A percentile compares a stretch with the other conserved stretches of the same genome.
Conservation (phyloP, 2,888 invertebrate genomes). For the Oscheius sp. region DNA sequence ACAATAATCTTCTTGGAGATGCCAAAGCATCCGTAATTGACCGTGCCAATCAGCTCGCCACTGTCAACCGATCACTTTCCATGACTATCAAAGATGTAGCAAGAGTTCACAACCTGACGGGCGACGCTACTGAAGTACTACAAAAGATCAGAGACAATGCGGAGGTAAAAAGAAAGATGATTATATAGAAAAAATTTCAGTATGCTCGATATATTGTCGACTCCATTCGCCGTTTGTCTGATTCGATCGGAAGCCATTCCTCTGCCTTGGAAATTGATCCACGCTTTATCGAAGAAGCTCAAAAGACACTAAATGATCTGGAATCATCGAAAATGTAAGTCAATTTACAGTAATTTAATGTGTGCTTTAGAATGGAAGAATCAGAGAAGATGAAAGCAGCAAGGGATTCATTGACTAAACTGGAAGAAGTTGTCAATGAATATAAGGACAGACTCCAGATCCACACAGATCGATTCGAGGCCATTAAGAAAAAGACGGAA, state of each 20-base stretch:
- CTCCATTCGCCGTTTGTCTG: slow-evolving; percentile 33
- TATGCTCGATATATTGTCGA: slow-evolving; percentile 14
- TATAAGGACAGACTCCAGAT: neutral
- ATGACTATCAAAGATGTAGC: slow-evolving; percentile 15
- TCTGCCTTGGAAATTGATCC: slow-evolving; percentile 49
- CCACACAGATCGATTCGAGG: slow-evolving; percentile 25
- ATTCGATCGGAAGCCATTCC: slow-evolving; percentile 44
- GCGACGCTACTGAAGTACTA: slow-evolving; percentile 47
- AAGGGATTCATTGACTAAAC: neutral
- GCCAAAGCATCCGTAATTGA: slow-evolving; percentile 21
- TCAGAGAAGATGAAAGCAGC: slow-evolving; percentile 1
- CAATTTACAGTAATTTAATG: neutral
- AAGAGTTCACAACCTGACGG: slow-evolving; percentile 49
- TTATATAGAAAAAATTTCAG: neutral
- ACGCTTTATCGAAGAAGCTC: slow-evolving; percentile 38
- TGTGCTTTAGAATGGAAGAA: neutral
- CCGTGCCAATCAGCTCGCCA: slow-evolving; percentile 17
- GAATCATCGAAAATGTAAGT: slow-evolving; percentile 39
- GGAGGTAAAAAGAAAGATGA: neutral
- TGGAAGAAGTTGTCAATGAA: slow-evolving; percentile 9
- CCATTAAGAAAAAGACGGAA: slow-evolving; percentile 35
- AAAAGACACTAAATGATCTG: slow-evolving; percentile 39
- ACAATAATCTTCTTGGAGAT: slow-evolving; percentile 28
- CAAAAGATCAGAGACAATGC: slow-evolving; percentile 45
- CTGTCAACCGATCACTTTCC: slow-evolving; percentile 35